Percentiles rank a stretch among this genome's conserved stretches.
These are phyloP conservation scores for Pantala flavescens DNA, from an alignment of 1,140 invertebrate species.

Conservation along the genomic window DNA sequence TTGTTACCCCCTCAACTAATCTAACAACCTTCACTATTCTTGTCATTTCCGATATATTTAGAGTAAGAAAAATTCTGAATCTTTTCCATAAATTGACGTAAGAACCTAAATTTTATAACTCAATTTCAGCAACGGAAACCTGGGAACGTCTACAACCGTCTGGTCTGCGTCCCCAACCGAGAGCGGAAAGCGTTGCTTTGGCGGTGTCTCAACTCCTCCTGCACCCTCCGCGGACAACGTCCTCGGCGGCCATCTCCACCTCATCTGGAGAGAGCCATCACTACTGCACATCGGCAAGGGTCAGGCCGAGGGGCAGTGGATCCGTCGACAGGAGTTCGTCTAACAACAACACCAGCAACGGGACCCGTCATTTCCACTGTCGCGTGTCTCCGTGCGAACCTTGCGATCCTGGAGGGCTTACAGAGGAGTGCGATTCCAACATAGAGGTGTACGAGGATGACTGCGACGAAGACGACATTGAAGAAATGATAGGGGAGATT, in stretches of 20 bases:
- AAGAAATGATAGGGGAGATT: slow-evolving; percentile 17
- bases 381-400: slow-evolving; percentile 31
- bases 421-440: slow-evolving; percentile 30
- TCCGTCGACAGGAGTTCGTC: slow-evolving; percentile 30
- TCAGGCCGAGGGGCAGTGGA: slow-evolving; percentile 26
- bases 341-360: slow-evolving; percentile 21
- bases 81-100: no score
- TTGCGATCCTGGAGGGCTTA: background rate
- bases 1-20: no score
- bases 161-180: slow-evolving; percentile 57
- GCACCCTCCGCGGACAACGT: slow-evolving; percentile 27
- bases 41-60: no score
- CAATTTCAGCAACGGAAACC: slow-evolving; percentile 54
- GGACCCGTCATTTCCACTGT: slow-evolving; percentile 34
- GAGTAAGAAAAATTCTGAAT: no score
- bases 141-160: slow-evolving; percentile 64
- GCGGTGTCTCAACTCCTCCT: slow-evolving; percentile 41
- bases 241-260: background rate
- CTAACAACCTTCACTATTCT: no score
- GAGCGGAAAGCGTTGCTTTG: slow-evolving; percentile 51
- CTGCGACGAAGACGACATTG: slow-evolving; percentile 18
- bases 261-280: background rate
- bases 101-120: no score
- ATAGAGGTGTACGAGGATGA: slow-evolving; percentile 34
- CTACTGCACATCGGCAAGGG: background rate